Conservation (phyloP, 1,140 invertebrate species). For the Sycophaga agraensis region DNA sequence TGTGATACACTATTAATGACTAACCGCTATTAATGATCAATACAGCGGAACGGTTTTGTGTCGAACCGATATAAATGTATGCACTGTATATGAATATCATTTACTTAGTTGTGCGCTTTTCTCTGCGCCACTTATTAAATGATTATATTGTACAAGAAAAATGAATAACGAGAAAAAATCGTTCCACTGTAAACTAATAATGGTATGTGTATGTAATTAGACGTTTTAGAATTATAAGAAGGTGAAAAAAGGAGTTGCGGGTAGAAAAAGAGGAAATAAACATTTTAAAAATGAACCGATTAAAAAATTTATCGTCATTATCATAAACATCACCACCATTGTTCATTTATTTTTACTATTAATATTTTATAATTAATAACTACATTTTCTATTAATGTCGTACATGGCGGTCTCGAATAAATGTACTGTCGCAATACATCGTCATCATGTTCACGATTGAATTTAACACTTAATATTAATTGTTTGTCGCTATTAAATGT, state of each 20-base stretch:
- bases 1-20: slow-evolving; percentile 53
- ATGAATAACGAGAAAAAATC: slow-evolving; percentile 6
- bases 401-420: neutral
- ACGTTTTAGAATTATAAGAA: slow-evolving; percentile 42
- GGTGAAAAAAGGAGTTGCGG: slow-evolving; percentile 35
- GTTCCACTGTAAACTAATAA: slow-evolving; percentile 34
- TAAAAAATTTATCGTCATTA: slow-evolving; percentile 19
- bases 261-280: slow-evolving; percentile 28
- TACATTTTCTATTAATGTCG: slow-evolving; percentile 9
- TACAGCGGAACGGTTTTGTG: slow-evolving; percentile 20
- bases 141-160: neutral
- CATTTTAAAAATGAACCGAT: slow-evolving; percentile 17
- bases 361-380: slow-evolving; percentile 23
- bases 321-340: slow-evolving; percentile 13
- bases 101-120: neutral
- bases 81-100: neutral
- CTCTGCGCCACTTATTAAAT: neutral
- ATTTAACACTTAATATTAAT: neutral
- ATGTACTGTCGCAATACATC: neutral
- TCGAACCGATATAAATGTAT: neutral
- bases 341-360: slow-evolving; percentile 23
- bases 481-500: neutral
- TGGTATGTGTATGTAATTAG: slow-evolving; percentile 51
- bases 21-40: slow-evolving; percentile 18
- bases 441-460: neutral